Percentiles rank a stretch among this genome's conserved stretches.
Evolutionary conservation across 2,888 invertebrate species (phyloP).

Genomic region (Molorchus minor): DNA sequence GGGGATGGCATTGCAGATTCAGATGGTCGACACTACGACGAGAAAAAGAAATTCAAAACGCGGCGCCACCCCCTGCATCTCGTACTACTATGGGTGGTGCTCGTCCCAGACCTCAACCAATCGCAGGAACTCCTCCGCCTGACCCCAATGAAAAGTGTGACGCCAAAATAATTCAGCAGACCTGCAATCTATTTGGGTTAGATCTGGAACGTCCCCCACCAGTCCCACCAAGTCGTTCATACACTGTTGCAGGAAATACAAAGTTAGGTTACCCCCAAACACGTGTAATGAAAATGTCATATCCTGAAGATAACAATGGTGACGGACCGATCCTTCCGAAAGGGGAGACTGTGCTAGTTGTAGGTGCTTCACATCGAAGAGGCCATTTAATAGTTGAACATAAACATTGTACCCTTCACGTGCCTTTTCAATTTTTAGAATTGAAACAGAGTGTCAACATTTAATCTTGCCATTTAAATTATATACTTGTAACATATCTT

Average conservation of each 20-base stretch:
- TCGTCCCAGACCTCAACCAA: slow-evolving; percentile 87
- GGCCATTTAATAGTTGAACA: slow-evolving; percentile 90
- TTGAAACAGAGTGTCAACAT: slow-evolving; percentile 67
- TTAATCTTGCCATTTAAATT: slow-evolving; percentile 49
- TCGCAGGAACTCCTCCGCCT: slow-evolving; percentile 86
- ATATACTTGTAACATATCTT: slow-evolving; percentile 25
- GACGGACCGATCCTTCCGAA: slow-evolving; percentile 75
- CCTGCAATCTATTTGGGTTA: slow-evolving; percentile 88
- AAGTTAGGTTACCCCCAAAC: slow-evolving; percentile 93
- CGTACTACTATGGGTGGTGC: slow-evolving; percentile 59
- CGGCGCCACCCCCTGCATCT: slow-evolving; percentile 36
- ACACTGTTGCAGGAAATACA: slow-evolving; percentile 89
- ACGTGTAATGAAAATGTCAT: slow-evolving; percentile 89
- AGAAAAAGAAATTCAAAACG: slow-evolving; percentile 44
- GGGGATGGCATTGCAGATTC: slow-evolving; percentile 78
- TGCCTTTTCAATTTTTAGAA: slow-evolving; percentile 86
- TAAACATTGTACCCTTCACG: slow-evolving; percentile 74
- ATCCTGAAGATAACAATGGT: slow-evolving; percentile 68
- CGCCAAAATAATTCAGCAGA: slow-evolving; percentile 87
- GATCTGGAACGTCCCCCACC: slow-evolving; percentile 93
- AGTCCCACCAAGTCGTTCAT: slow-evolving; percentile 88
- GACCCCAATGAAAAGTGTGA: slow-evolving; percentile 88
- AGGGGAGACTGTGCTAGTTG: slow-evolving; percentile 87
- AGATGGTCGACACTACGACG: slow-evolving; percentile 70
- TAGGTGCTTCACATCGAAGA: slow-evolving; percentile 85